Conservation (phyloP, 2,797 vertebrate species). For the Pangasius macronema region DNA sequence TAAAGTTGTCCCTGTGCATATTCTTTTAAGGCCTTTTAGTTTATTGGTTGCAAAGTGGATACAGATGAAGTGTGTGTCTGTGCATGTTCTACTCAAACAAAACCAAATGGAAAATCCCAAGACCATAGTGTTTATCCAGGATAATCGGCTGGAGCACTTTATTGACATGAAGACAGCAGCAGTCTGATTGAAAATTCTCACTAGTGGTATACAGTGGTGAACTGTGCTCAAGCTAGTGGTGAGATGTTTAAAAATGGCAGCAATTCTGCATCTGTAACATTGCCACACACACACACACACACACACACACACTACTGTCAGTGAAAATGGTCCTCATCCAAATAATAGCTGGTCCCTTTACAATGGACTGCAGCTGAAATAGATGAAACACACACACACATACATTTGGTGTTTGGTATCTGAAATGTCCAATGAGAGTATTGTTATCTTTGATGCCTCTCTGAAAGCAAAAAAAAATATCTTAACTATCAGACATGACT, state of each 20-base stretch:
- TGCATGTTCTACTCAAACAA: background rate
- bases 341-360: no score
- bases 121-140: background rate
- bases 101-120: background rate
- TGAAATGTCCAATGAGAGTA: background rate
- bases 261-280: background rate
- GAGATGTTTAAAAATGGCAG: conserved; percentile 1
- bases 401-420: no score
- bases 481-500: background rate
- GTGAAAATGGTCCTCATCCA: no score
- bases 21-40: background rate
- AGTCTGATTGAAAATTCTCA: background rate
- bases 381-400: no score
- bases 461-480: background rate
- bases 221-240: background rate
- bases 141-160: conserved; percentile 1
- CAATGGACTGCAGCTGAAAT: no score
- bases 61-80: background rate
- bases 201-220: background rate
- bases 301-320: background rate
- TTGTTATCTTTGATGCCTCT: background rate
- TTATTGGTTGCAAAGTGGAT: background rate
- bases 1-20: background rate
- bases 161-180: background rate
- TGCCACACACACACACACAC: background rate